Base-by-base conservation (phyloP, 2,797 vertebrate genomes). In the Carduelis carduelis region DNA sequence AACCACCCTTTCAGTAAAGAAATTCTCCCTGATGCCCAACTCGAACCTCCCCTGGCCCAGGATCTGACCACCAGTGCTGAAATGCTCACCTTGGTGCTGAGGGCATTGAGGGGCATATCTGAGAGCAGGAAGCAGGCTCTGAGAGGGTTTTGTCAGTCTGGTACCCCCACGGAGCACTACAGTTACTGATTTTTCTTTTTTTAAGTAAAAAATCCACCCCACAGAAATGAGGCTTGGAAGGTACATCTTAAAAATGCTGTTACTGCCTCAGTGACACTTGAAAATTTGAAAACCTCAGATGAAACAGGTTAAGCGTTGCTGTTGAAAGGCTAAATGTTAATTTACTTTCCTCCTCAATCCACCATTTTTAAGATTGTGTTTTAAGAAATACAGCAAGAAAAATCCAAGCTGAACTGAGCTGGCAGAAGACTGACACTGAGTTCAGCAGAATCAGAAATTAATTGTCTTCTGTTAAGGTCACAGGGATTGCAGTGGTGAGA, bases 391-490 rank as follows among this genome's bases (percentile, higher is more conserved):
- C 47, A 89, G 76, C 68, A 56, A 82, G 43, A 49, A 49, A 87
- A 76, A 83, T 68, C 56, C 69, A 70, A 44, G 78, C 56, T 83
- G 23, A 89, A 15, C 84, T 53, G 89, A 88, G 43, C 49, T 21
- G 81, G 92, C 61, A 90, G 74, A 75, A 97, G 93, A 94, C 96
- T 96, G 96, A 95, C 86, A 92, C 86, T 80, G 85, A 93, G 80
- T 76, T 95, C 90, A 88, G 84, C 75, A 75, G 94, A 87, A 93
- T 57, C 85, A 91, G 32, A 68, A 94, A 65, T 94, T 74, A 97
- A 98, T 94, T 96, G 56, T 93, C 63, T 90, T 80, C 57, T 83
- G 52, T 16, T 63, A 86, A 91, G 85, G 86, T 66, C 59, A 78
- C 11, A 30, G 37, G 65, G 93, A 77, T 77, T 68, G 91, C 86